phyloP scores from a whole-genome alignment of 2,888 invertebrate species.

The Leptopilina drosophilae region DNA sequence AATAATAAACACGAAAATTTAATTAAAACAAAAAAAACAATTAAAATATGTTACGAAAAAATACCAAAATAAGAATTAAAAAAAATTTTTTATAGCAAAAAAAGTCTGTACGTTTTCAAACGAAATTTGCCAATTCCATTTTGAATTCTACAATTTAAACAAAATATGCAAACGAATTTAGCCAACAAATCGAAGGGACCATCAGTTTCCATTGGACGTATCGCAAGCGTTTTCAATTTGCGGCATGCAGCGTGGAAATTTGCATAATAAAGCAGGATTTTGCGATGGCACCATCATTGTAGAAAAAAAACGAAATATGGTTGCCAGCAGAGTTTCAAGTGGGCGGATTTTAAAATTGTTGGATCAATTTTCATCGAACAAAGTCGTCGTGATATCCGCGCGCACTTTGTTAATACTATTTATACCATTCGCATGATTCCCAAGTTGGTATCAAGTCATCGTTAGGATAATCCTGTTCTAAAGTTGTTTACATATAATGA shows the following conservation, averaged over 20 bases:
- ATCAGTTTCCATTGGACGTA: slow-evolving; percentile 24
- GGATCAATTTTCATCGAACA: slow-evolving; percentile 64
- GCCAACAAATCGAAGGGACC: slow-evolving; percentile 21
- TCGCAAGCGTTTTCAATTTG: slow-evolving; percentile 60
- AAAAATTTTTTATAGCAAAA: not conserved
- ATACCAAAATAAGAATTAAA: too few relatives aligned
- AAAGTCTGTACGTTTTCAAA: not conserved
- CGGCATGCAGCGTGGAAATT: slow-evolving; percentile 57
- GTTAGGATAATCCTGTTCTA: slow-evolving; percentile 64
- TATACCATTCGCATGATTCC: slow-evolving; percentile 61
- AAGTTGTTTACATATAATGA: slow-evolving; percentile 71
- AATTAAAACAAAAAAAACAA: too few relatives aligned
- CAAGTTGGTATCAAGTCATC: slow-evolving; percentile 63
- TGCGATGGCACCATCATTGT: slow-evolving; percentile 40
- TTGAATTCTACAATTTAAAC: not conserved
- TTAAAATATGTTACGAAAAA: too few relatives aligned
- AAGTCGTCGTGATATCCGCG: slow-evolving; percentile 56
- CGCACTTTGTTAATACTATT: slow-evolving; percentile 56
- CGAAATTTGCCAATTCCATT: not conserved
- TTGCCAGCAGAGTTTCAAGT: slow-evolving; percentile 42
- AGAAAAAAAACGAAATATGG: slow-evolving; percentile 14
- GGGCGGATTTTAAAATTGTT: slow-evolving; percentile 50
- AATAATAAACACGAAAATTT: too few relatives aligned
- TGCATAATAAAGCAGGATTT: slow-evolving; percentile 66
- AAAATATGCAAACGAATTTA: slow-evolving; percentile 21